phyloP scores from a whole-genome alignment of 2,797 vertebrate species.

The Myotis pilosus region DNA sequence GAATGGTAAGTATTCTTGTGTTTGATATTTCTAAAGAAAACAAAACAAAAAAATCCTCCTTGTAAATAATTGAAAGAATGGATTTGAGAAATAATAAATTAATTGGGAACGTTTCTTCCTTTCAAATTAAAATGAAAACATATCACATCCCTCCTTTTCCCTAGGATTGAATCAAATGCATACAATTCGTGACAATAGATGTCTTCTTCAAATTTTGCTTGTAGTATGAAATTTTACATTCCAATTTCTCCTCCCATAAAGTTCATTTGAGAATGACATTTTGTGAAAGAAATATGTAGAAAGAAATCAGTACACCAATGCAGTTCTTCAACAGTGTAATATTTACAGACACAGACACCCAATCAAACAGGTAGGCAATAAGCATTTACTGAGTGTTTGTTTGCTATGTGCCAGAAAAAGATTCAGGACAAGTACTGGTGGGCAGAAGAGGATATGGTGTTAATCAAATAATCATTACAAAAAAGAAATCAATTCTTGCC shows the following conservation, averaged over 20 bases:
- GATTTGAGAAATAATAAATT: background rate
- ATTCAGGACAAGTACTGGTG: background rate
- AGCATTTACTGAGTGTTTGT: background rate
- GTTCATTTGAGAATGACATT: background rate
- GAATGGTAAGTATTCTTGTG: background rate
- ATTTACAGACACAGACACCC: background rate
- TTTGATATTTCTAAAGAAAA: background rate
- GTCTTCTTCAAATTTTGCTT: background rate
- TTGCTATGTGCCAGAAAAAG: background rate
- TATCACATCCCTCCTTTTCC: background rate
- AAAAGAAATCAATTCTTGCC: background rate
- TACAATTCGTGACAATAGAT: background rate
- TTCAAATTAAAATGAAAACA: background rate
- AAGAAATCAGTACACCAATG: background rate
- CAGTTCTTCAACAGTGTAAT: background rate
- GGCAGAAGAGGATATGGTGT: background rate
- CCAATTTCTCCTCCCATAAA: background rate
- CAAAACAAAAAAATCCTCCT: background rate
- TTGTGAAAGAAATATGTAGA: background rate
- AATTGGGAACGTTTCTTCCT: background rate
- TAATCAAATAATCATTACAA: background rate
- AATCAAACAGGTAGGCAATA: background rate
- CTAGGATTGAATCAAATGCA: background rate
- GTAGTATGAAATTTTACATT: background rate
- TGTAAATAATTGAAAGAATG: background rate